Conservation (phyloP, 1,140 invertebrate genomes). For the Heliconius hermathena region DNA sequence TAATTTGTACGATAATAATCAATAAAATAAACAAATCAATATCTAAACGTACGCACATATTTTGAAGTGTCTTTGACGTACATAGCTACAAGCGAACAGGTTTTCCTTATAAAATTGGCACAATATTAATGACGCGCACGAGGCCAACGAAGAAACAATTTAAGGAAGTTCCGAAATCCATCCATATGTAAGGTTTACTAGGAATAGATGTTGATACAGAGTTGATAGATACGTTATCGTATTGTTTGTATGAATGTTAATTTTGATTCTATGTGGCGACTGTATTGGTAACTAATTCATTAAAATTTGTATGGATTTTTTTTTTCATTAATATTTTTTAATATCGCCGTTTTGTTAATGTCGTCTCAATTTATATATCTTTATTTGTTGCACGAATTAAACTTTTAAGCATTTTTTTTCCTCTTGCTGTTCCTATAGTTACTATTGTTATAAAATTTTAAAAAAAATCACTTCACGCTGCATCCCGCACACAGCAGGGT, state of each 20-base stretch:
- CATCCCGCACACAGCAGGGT: too few species aligned
- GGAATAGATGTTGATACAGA: neutral
- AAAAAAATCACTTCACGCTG: too few species aligned
- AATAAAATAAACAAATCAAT: neutral
- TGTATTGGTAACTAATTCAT: neutral
- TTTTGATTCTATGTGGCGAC: neutral
- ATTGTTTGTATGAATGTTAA: neutral
- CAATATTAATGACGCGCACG: neutral
- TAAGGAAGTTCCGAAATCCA: constrained; percentile 19
- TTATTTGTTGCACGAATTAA: too few species aligned
- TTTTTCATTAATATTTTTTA: neutral
- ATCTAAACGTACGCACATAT: neutral
- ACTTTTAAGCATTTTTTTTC: too few species aligned
- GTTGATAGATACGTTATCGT: neutral
- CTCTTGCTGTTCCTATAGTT: too few species aligned
- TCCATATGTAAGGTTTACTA: neutral
- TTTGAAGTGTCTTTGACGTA: neutral
- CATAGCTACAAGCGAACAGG: neutral
- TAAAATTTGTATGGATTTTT: neutral
- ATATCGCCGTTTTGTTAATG: too few species aligned
- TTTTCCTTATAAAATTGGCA: constrained; percentile 6
- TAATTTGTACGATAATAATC: too few species aligned
- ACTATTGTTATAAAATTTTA: too few species aligned
- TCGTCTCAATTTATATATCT: too few species aligned
- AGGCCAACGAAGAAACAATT: neutral